Conservation (phyloP, 2,888 invertebrate species). For the Drosophila flavopinicola region DNA sequence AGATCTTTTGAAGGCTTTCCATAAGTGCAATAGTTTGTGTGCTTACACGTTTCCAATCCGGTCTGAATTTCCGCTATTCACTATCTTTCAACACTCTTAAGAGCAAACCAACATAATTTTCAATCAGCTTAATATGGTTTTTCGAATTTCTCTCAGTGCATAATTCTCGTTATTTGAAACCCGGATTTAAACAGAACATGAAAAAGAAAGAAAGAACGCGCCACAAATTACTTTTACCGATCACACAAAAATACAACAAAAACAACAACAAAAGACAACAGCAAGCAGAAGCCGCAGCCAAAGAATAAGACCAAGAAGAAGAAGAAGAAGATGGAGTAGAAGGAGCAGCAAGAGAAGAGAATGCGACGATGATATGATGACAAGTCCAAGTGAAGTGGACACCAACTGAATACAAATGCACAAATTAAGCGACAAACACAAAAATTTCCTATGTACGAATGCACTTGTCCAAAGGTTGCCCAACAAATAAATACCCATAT, state of each 20-base stretch:
- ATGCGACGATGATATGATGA: conserved; percentile 25
- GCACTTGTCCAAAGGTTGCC: conserved; percentile 74
- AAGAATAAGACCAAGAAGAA: conserved; percentile 15
- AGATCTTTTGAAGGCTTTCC: too few species aligned
- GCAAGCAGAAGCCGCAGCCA: conserved; percentile 7
- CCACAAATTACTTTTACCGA: conserved; percentile 77
- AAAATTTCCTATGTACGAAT: conserved; percentile 75
- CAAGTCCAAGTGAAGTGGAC: conserved; percentile 52
- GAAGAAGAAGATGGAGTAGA: background rate
- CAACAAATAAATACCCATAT: conserved; percentile 24
- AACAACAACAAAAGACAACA: conserved; percentile 21
- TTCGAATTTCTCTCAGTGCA: conserved; percentile 60
- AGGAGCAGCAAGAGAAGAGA: conserved; percentile 3
- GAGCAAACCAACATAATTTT: background rate
- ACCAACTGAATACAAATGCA: conserved; percentile 70
- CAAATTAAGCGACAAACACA: conserved; percentile 65
- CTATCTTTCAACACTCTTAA: too few species aligned
- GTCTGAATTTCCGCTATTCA: too few species aligned
- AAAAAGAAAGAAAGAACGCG: conserved; percentile 67
- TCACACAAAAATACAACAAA: conserved; percentile 43
- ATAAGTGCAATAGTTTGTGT: too few species aligned
- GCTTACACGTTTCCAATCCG: too few species aligned
- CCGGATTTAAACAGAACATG: conserved; percentile 71
- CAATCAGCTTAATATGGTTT: too few species aligned
- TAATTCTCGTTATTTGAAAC: conserved; percentile 68